Evolutionary conservation across 2,797 vertebrate species (phyloP), one percentile per base, ranked within the genome.

Genomic region (Novumbra hubbsi): DNA sequence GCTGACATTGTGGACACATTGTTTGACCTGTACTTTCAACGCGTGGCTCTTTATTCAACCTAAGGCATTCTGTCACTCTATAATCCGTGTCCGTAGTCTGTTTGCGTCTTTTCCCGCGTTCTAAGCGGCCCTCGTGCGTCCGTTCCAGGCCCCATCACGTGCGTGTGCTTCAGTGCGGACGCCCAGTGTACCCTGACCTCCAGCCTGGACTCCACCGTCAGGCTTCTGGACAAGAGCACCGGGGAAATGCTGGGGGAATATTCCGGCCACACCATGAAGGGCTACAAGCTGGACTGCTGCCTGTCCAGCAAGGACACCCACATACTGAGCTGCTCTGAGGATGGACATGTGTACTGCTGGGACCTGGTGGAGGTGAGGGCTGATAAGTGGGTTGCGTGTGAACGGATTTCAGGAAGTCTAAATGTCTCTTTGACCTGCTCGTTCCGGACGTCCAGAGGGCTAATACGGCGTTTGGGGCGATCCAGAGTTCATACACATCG

Each of bases 221-320:
- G 96, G n/a, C 95, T 99, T 41, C 88, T 98, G 65, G 97, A 98
- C 87, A 98, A 98, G 85, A 96, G 93, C 87, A 95, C 96, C 0
- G 96, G 97, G 17, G 97, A 99, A 80, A 92, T 99, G 88, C 92
- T 98, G 52, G 96, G 96, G 85, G 96, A 98, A 96, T 98, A 95
- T 79, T 93, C 78, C 0, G 96, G 97, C 12, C 97, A 99, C 84
- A 93, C 92, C 87, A 98, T 97, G 91, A 93, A 93, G 5, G 86
- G 93, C 5, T 99, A 97, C 84, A 96, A 97, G 84, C 89, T 98
- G 87, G 97, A 98, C 84, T 98, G 96, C 69, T 96, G 95, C 75
- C 91, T 98, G 32, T 96, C 94, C 0, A 93, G 92, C 74, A 95
- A 89, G 28, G 96, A 99, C 88, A 96, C 96, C 0, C 96, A 98